Conservation (phyloP, 2,113 vertebrate genomes). For the Trogon melanurus region DNA sequence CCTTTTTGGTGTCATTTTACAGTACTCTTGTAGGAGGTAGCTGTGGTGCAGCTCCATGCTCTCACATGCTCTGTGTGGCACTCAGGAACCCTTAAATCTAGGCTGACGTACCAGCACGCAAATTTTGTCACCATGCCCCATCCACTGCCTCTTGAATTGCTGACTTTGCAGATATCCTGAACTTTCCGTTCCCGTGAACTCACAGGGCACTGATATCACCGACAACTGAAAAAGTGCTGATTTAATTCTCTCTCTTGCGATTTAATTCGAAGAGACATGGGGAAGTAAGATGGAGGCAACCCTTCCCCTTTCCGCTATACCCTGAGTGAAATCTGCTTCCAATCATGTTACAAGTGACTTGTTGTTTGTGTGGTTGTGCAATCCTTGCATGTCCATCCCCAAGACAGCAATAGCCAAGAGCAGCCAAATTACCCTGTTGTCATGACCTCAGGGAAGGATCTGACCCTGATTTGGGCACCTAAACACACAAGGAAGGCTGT, state of each 20-base stretch:
- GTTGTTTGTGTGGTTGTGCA: neutral
- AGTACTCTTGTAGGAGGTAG: neutral
- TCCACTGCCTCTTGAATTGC: fast-evolving
- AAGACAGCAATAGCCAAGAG: neutral
- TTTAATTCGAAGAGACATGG: neutral
- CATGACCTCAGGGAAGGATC: neutral
- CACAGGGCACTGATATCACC: neutral
- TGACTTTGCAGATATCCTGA: neutral
- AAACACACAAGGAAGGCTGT: neutral
- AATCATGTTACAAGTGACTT: neutral
- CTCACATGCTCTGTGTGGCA: neutral
- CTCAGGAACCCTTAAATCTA: neutral
- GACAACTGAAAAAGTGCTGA: neutral
- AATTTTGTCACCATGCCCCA: neutral
- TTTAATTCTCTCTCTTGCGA: neutral
- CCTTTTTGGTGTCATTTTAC: neutral
- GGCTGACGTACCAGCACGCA: neutral
- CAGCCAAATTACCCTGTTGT: neutral
- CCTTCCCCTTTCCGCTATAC: neutral
- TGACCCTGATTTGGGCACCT: neutral
- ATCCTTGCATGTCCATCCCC: neutral
- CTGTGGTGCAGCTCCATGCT: neutral
- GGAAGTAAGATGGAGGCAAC: neutral
- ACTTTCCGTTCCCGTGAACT: neutral
- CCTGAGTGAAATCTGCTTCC: neutral